A percentile compares a stretch with the other conserved stretches of the same genome.
Evolutionary conservation across 2,888 invertebrate genomes (phyloP).

Genomic region (Callyntrura sp.): DNA sequence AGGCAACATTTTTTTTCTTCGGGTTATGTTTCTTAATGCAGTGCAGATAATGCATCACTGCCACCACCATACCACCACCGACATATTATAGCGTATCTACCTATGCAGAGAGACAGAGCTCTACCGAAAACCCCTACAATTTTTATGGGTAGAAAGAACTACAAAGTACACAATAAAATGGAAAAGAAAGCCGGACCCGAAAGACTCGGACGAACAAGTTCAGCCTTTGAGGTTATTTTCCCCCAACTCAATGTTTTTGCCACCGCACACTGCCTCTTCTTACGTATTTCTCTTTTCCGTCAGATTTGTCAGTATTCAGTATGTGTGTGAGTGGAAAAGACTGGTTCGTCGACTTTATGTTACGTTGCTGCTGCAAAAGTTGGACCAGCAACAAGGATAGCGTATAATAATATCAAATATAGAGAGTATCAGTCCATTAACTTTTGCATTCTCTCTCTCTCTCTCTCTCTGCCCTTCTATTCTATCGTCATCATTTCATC

Average conservation of each 20-base stretch:
- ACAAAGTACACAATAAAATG: background rate
- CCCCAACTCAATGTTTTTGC: background rate
- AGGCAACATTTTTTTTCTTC: background rate
- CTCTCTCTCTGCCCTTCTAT: background rate
- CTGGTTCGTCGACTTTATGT: background rate
- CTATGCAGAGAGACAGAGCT: background rate
- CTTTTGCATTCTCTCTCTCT: background rate
- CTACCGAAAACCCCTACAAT: background rate
- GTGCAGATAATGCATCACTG: conserved; percentile 61
- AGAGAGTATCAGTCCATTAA: background rate
- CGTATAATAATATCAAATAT: background rate
- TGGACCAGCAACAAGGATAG: conserved; percentile 4
- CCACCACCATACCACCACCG: background rate
- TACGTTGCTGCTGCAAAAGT: conserved; percentile 32
- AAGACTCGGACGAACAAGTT: conserved; percentile 38
- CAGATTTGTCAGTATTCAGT: background rate
- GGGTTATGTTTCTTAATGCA: conserved; percentile 37
- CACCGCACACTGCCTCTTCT: background rate
- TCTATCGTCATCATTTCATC: background rate
- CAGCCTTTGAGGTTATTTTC: conserved; percentile 26
- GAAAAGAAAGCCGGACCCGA: conserved; percentile 49
- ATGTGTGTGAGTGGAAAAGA: background rate
- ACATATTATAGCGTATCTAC: background rate
- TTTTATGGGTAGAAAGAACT: background rate
- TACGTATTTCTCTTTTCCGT: background rate